These are phyloP conservation scores for Meleagris gallopavo DNA, from an alignment of 2,113 vertebrate genomes.

Conservation along the genomic window DNA sequence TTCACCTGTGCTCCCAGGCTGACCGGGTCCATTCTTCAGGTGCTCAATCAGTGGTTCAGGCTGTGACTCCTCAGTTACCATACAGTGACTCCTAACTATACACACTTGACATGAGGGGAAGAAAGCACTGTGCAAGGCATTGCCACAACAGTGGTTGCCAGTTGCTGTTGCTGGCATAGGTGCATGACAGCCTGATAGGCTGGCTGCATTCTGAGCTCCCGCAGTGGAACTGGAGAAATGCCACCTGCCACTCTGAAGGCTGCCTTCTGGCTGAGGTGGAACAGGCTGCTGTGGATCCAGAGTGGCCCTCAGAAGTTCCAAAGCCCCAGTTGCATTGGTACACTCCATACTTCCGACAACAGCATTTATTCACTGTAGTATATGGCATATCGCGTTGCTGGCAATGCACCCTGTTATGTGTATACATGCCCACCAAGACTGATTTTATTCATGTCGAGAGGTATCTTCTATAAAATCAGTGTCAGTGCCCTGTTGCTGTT, in stretches of 20 bases:
- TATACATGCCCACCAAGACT: fast-evolving
- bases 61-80: too few relatives aligned
- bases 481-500: neutral
- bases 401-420: neutral
- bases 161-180: neutral
- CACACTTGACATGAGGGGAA: fast-evolving
- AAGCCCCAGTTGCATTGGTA: neutral
- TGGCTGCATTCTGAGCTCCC: neutral
- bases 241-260: neutral
- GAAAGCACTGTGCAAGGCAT: too few relatives aligned
- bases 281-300: neutral
- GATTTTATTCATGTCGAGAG: neutral
- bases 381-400: fast-evolving
- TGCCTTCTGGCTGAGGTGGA: neutral
- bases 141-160: neutral
- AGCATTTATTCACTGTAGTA: fast-evolving
- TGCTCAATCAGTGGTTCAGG: too few relatives aligned
- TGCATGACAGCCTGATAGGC: neutral
- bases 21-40: too few relatives aligned
- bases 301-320: neutral
- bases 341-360: fast-evolving
- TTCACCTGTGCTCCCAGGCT: too few relatives aligned
- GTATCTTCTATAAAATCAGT: neutral
- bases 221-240: neutral
- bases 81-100: neutral